These are phyloP conservation scores for Danio tinwini DNA, from an alignment of 2,797 vertebrate species.

Conservation along the genomic window DNA sequence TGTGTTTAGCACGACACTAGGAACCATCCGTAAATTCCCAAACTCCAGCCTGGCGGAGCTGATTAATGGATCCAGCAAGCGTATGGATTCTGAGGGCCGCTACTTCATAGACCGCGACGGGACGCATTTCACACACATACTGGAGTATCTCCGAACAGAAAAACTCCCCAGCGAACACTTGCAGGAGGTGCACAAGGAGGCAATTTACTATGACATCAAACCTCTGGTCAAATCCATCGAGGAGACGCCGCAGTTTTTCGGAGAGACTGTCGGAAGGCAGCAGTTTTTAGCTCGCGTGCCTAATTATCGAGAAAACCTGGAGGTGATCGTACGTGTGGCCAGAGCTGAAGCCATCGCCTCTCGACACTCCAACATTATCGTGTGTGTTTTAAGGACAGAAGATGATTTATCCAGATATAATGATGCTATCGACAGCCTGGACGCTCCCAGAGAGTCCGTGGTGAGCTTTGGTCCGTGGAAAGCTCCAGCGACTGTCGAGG, in stretches of 20 bases:
- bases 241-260: constrained; percentile 86
- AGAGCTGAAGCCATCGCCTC: constrained; percentile 86
- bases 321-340: constrained; percentile 89
- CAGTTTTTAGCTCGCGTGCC: constrained; percentile 89
- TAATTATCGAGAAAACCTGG: constrained; percentile 89
- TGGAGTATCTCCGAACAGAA: constrained; percentile 88
- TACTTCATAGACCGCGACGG: constrained; percentile 90
- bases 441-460: constrained; percentile 82
- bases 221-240: constrained; percentile 86
- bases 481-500: constrained; percentile 69
- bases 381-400: constrained; percentile 83
- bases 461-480: constrained; percentile 95
- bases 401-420: constrained; percentile 77
- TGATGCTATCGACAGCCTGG: constrained; percentile 78
- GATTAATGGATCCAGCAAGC: constrained; percentile 73
- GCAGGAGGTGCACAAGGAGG: constrained; percentile 86
- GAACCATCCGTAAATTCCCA: constrained; percentile 84
- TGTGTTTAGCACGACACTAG: constrained; percentile 81
- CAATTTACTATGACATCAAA: constrained; percentile 85
- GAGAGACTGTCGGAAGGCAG: constrained; percentile 87
- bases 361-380: constrained; percentile 80
- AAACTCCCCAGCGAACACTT: constrained; percentile 79
- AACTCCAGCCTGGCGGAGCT: constrained; percentile 85
- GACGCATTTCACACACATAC: constrained; percentile 82
- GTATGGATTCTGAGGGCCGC: constrained; percentile 78